Percentiles rank a stretch among this genome's conserved stretches.
Evolutionary conservation across 2,797 vertebrate species (phyloP).

Genomic region (Molothrus aeneus): DNA sequence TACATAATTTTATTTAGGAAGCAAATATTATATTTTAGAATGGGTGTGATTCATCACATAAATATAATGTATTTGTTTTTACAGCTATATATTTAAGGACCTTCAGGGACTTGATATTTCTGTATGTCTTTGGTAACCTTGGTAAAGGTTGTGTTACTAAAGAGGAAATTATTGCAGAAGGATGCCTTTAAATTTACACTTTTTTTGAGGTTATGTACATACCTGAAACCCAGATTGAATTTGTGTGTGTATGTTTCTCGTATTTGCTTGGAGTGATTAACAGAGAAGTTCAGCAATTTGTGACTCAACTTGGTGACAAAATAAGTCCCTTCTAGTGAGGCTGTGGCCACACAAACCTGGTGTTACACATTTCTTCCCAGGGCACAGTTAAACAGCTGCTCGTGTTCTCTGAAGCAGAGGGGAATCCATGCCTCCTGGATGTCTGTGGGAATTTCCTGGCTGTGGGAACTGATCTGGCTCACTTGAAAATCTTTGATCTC

Average conservation of each 20-base stretch:
- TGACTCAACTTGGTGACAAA: background rate
- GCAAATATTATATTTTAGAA: background rate
- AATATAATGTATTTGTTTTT: background rate
- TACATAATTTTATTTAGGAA: background rate
- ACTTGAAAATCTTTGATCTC: constrained; percentile 93
- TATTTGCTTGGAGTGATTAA: background rate
- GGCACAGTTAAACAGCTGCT: constrained; percentile 96
- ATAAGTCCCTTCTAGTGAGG: background rate
- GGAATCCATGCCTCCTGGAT: constrained; percentile 86
- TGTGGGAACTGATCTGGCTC: constrained; percentile 88
- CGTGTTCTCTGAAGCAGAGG: constrained; percentile 88
- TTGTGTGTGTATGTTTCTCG: background rate
- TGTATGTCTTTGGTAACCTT: background rate
- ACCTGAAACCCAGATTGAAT: background rate
- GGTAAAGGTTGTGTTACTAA: background rate
- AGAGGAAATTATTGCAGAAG: background rate
- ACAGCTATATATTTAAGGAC: background rate
- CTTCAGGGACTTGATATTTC: background rate
- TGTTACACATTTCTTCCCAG: constrained; percentile 65
- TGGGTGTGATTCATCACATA: background rate
- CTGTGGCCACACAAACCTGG: background rate
- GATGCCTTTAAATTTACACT: background rate
- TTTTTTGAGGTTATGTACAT: background rate
- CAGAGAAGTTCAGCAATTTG: background rate
- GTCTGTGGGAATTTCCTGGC: constrained; percentile 89